Evolutionary conservation across 1,140 invertebrate genomes (phyloP), one percentile per base, ranked within the genome.

Genomic region (Drosophila santomea): DNA sequence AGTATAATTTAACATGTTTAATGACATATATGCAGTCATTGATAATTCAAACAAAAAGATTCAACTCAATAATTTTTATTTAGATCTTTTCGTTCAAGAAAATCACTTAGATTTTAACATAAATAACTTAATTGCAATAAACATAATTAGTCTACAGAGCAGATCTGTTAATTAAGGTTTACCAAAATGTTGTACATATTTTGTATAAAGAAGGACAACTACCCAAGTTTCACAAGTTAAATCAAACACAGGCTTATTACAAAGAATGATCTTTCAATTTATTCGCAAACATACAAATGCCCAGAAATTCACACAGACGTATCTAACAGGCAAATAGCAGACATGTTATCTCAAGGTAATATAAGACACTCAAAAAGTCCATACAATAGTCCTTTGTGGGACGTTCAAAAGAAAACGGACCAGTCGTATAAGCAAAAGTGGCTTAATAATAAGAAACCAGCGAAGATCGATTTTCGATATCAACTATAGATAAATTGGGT

Each of bases 251-350:
- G 17, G 17, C 0, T 17, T 17, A 1, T 17, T 17, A 17, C 17
- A 17, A 17, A 17, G 17, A 17, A 17, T 17, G 17, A 17, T 17
- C 17, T 17, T 17, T 1, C 17, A 17, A 74, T 82, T 23, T 69
- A 55, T 57, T 61, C 74, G 12, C 89, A 85, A 78, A 48, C 56
- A 28, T 85, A 88, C 64, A 52, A 76, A 58, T 88, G 85, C 67
- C 78, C 82, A 0, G 73, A 90, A 75, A 81, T n/a, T n/a, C n/a
- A n/a, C 41, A 78, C 72, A 63, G 35, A 72, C 1, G 69, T 6
- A 28, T 5, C 1, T 28, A 28, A 28, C 28, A 5, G 28, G 28
- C 28, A 23, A 23, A 23, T 23, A 23, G 23, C 23, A 23, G 2
- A 23, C 23, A 23, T 23, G 23, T 23, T 23, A 23, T 17, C 17